Conservation (phyloP, 2,113 vertebrate genomes). For the Abramis brama region DNA sequence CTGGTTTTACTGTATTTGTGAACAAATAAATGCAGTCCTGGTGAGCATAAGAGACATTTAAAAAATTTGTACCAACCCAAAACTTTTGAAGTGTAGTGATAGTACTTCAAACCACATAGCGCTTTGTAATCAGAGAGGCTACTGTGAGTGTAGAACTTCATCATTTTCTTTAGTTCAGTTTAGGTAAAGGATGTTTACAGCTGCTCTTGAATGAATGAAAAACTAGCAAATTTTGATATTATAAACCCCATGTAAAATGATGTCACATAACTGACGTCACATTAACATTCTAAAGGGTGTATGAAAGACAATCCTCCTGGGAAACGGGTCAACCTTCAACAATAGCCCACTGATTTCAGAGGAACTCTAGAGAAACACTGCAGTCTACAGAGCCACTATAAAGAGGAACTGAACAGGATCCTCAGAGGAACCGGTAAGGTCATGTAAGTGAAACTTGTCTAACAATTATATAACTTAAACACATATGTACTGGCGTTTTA, state of each 20-base stretch:
- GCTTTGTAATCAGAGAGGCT: slow-evolving; percentile 15
- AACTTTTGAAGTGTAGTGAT: background rate
- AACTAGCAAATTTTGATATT: background rate
- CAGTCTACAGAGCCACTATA: background rate
- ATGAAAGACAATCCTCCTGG: slow-evolving; percentile 2
- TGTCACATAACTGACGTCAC: background rate
- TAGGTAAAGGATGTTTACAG: background rate
- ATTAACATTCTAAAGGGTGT: background rate
- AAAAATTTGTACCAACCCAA: background rate
- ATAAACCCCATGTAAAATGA: background rate
- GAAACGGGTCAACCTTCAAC: slow-evolving; percentile 9
- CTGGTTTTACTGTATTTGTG: background rate
- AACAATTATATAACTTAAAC: background rate
- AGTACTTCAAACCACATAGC: background rate
- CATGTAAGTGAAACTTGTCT: background rate
- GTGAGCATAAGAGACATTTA: background rate
- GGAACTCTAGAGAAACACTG: slow-evolving; percentile 1
- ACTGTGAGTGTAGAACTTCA: background rate
- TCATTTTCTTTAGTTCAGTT: background rate
- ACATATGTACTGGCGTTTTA: slow-evolving; percentile 57
- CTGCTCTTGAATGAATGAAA: background rate
- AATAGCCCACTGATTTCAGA: slow-evolving; percentile 28
- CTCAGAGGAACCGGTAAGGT: background rate
- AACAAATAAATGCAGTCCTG: background rate
- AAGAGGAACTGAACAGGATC: background rate